phyloP scores from a whole-genome alignment of 2,797 vertebrate species.

The Columba guinea region DNA sequence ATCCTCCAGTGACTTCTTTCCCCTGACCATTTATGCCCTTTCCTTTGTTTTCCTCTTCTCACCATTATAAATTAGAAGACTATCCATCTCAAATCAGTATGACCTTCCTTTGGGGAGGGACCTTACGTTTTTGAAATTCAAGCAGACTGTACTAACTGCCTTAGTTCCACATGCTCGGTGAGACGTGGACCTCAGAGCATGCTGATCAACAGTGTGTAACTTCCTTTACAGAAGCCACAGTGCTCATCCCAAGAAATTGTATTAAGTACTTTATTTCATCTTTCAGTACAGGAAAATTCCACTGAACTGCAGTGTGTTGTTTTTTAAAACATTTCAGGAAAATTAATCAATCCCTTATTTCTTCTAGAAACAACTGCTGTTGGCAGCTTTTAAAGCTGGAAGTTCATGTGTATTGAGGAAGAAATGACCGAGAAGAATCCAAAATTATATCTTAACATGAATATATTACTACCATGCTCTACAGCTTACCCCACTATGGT shows the following conservation, averaged over 20 bases:
- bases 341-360: neutral
- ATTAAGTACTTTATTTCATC: neutral
- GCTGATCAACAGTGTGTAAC: neutral
- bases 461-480: neutral
- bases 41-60: neutral
- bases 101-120: neutral
- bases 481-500: neutral
- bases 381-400: neutral
- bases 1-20: neutral
- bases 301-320: neutral
- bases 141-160: neutral
- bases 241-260: neutral
- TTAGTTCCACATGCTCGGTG: neutral
- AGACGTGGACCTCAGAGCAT: neutral
- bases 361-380: neutral
- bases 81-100: neutral
- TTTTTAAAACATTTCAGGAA: neutral
- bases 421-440: constrained; percentile 6
- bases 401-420: neutral
- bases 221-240: neutral
- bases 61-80: neutral
- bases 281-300: neutral
- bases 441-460: neutral
- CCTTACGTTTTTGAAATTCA: neutral
- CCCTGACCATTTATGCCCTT: neutral